These are phyloP conservation scores for Protophormia terraenovae DNA, from an alignment of 2,888 invertebrate species.

Conservation along the genomic window DNA sequence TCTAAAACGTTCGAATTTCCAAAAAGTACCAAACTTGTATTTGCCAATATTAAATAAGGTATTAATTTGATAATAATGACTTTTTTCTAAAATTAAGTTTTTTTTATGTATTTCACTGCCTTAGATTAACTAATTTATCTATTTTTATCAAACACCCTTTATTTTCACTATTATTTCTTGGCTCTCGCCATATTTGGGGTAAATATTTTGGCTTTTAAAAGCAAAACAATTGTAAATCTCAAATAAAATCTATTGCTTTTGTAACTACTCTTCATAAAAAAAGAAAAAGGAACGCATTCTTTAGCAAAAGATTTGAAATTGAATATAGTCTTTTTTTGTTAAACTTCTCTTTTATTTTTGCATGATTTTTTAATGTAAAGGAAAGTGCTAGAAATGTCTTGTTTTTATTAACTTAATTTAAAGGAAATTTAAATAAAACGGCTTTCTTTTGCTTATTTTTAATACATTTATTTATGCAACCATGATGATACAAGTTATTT, in stretches of 20 bases:
- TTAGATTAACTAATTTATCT: no score
- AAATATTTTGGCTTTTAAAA: slow-evolving; percentile 57
- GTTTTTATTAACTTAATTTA: background rate
- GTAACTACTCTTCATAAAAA: background rate
- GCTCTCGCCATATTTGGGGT: slow-evolving; percentile 50
- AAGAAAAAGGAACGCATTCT: background rate
- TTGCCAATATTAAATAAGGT: no score
- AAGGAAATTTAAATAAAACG: slow-evolving; percentile 25
- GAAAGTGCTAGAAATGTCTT: background rate
- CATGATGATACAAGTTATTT: slow-evolving; percentile 45
- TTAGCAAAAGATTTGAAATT: background rate
- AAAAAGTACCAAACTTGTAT: no score
- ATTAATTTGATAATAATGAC: no score
- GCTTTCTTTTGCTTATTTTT: slow-evolving; percentile 3
- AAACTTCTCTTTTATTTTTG: background rate
- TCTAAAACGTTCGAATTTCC: no score
- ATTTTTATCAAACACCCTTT: slow-evolving; percentile 2
- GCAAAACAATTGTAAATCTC: slow-evolving; percentile 49
- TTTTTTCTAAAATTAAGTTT: no score
- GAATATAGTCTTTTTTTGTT: background rate
- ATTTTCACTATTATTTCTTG: slow-evolving; percentile 18
- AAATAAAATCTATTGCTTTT: slow-evolving; percentile 41
- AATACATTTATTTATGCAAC: slow-evolving; percentile 44
- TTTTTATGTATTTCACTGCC: no score
- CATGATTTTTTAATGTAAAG: background rate